Percentiles rank a stretch among this genome's conserved stretches.
These are phyloP conservation scores for Dendrolimus houi DNA, from an alignment of 2,888 invertebrate species.

Conservation along the genomic window DNA sequence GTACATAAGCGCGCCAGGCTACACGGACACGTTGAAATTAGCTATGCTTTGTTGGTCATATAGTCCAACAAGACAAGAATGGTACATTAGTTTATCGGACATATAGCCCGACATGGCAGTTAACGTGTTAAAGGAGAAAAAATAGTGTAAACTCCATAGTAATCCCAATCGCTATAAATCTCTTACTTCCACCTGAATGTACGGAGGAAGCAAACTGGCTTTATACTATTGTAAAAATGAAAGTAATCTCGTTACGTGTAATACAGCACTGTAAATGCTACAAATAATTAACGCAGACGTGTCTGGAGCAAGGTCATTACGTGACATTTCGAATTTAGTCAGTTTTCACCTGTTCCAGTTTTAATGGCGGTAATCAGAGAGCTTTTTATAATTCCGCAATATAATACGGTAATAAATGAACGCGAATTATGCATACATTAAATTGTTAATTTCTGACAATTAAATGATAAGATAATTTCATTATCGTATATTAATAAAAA, in stretches of 20 bases:
- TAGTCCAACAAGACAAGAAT: too few species aligned
- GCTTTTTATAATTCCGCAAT: slow-evolving; percentile 17
- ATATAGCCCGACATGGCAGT: too few species aligned
- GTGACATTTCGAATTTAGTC: slow-evolving; percentile 57
- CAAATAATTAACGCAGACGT: slow-evolving; percentile 49
- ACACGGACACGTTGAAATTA: too few species aligned
- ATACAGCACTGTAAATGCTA: slow-evolving; percentile 33
- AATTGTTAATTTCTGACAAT: not conserved
- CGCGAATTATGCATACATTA: not conserved
- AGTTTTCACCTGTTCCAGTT: slow-evolving; percentile 56
- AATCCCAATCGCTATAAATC: too few species aligned
- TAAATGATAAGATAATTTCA: not conserved
- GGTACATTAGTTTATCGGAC: too few species aligned
- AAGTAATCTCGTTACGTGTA: slow-evolving; percentile 24
- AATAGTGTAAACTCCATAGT: too few species aligned
- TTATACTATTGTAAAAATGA: slow-evolving; percentile 8
- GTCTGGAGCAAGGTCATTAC: slow-evolving; percentile 52
- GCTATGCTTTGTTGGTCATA: too few species aligned
- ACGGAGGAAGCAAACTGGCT: too few species aligned
- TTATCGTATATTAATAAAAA: not conserved
- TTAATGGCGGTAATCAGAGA: slow-evolving; percentile 34
- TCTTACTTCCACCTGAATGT: too few species aligned
- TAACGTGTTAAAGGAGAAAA: too few species aligned
- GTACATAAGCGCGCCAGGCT: too few species aligned
- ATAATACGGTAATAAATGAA: not conserved